Base-by-base conservation (phyloP, 2,888 invertebrate species). In the Teleiodes luculella region DNA sequence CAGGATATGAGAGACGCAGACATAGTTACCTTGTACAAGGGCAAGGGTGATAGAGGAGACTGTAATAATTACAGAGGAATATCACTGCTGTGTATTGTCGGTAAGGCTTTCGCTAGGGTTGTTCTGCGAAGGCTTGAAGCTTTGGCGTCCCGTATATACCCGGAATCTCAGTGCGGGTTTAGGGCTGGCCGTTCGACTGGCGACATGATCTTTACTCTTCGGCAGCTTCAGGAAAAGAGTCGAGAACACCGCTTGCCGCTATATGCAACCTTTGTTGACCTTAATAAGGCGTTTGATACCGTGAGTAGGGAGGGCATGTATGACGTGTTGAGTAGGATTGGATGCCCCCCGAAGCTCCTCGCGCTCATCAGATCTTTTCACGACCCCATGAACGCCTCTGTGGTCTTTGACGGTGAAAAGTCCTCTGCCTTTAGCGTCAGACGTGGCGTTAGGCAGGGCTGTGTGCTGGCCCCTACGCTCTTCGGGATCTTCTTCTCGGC, bases 91-190 rank as follows among this genome's bases (percentile, higher is more conserved):
- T 53, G 53, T 41, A 50, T 53, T 24, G 56, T 45, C 1, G 53
- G 45, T 8, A 56, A 56, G 16, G 13, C 35, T 8, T 49, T 56
- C 33, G 53, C 28, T 37, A 14, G 51, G 11, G 52, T 52, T 8
- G 16, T 55, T 45, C 49, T 59, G 6, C n/a, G 8, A 5, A 55
- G 18, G 18, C 37, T 59, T 2, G 47, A 55, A 37, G 13, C n/a
- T 6, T 49, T 58, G 8, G 54, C 58, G 0, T 16, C 48, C 10
- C 56, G 56, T 14, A 35, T 61, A 4, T 59, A 59, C 18, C 56
- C 58, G 2, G 57, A 59, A 47, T 18, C 58, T 1, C 57, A 57
- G 13, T 59, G 59, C 28, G 56, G 58, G 0, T 61, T 61, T 39
- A 30, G 58, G 1, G 30, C 55, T 6, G 35, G 39, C 10, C 55